Evolutionary conservation across 2,113 vertebrate genomes (phyloP), one percentile per base, ranked within the genome.

Genomic region (Arothron firmamentum): DNA sequence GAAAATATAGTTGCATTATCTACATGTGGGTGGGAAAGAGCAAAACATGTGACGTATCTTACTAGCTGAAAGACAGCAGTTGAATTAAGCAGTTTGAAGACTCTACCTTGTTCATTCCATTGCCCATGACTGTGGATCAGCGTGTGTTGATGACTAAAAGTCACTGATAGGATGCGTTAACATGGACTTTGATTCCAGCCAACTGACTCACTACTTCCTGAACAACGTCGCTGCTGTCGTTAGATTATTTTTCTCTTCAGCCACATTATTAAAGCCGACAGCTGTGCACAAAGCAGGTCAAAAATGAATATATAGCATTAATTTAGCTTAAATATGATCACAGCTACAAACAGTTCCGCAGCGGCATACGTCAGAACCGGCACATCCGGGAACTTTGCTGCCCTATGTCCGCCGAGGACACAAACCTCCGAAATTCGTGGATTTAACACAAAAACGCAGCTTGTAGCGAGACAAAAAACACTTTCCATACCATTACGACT

Each of bases 101-200:
- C 20, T 65, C 14, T 75, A 90, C 90, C 90, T 90, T 91, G 57
- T 88, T 90, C 90, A 91, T 91, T 62, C 89, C 88, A 67, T 91
- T 91, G 4, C 90, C 90, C 90, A 91, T 91, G 60, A 49, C 7
- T 20, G 10, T 16, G 53, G 47, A 41, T 1, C 61, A 14, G 55
- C 51, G 18, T 58, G 7, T 48, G 60, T 20, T 13, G 34, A 71
- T 5, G 28, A 70, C 72, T 66, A 52, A 47, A 38, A 31, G 19
- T 49, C 63, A 71, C 21, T 4, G 56, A 47, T 48, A 10, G 5
- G 58, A 13, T 71, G 28, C 49, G 16, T 52, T 41, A 64, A 49
- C 64, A 72, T 65, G 60, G 50, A 76, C 45, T 72, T 51, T 48
- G 43, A 18, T 21, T 62, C 31, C 31, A 52, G 28, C 59, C 54